phyloP scores from a whole-genome alignment of 1,140 invertebrate genomes.

The Magallana angulata region DNA sequence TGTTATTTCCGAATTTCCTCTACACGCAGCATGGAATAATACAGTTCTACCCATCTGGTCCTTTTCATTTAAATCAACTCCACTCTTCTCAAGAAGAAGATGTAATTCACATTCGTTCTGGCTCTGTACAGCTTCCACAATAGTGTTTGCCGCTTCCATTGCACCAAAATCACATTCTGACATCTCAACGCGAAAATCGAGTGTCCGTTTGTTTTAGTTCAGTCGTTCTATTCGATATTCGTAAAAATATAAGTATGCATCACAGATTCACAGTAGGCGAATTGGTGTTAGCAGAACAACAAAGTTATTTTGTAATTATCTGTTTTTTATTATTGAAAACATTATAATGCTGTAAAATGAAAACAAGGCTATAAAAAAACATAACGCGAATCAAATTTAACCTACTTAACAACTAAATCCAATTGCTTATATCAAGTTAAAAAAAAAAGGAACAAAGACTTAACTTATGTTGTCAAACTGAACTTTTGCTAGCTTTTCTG shows the following conservation, averaged over 20 bases:
- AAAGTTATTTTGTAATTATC: too few species aligned
- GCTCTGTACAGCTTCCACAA: background rate
- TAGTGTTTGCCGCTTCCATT: conserved; percentile 2
- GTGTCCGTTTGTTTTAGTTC: background rate
- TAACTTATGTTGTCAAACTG: too few species aligned
- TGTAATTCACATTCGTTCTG: background rate
- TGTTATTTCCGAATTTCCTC: conserved; percentile 55
- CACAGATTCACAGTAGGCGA: background rate
- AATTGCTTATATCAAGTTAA: background rate
- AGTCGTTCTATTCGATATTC: background rate
- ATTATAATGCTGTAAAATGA: too few species aligned
- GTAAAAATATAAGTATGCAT: background rate
- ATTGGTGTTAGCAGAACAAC: too few species aligned
- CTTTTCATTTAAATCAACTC: conserved; percentile 51
- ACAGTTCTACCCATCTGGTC: conserved; percentile 58
- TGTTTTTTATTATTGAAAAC: too few species aligned
- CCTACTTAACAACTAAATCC: too few species aligned
- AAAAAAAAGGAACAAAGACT: background rate
- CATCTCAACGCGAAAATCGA: background rate
- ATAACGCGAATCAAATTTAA: too few species aligned
- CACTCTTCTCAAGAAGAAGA: conserved; percentile 43
- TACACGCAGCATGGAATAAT: conserved; percentile 57
- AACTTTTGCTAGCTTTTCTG: too few species aligned
- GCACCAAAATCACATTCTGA: conserved; percentile 18
- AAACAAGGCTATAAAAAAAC: too few species aligned